Evolutionary conservation across 2,888 invertebrate species (phyloP).

Genomic region (Steinernema scapterisci): DNA sequence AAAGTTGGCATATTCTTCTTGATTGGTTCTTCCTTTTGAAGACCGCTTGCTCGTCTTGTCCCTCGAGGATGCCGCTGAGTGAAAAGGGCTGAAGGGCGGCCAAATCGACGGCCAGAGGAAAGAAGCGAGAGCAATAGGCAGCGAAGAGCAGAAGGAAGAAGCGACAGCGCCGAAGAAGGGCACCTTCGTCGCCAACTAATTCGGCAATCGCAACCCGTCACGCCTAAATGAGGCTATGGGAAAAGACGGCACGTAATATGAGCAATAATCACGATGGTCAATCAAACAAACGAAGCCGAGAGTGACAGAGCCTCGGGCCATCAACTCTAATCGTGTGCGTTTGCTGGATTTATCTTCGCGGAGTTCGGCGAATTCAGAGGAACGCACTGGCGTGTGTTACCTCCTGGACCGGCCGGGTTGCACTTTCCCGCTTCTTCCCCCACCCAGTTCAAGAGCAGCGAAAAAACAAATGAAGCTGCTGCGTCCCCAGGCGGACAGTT

Average conservation of each 20-base stretch:
- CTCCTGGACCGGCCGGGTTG: background rate
- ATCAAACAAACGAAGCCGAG: constrained; percentile 32
- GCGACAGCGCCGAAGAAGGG: constrained; percentile 10
- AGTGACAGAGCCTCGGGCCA: constrained; percentile 20
- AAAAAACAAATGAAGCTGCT: constrained; percentile 7
- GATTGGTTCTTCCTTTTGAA: constrained; percentile 31
- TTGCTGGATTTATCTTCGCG: background rate
- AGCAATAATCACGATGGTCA: constrained; percentile 32
- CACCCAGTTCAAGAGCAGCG: no score
- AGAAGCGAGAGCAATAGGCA: background rate
- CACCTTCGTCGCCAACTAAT: constrained; percentile 28
- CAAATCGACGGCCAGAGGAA: background rate
- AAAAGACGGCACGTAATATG: constrained; percentile 33
- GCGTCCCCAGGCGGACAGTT: constrained; percentile 31
- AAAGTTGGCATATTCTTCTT: constrained; percentile 31
- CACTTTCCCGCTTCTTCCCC: background rate
- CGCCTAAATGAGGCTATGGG: constrained; percentile 32
- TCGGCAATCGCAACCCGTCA: constrained; percentile 31
- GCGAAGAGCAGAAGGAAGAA: background rate
- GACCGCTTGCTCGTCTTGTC: constrained; percentile 23
- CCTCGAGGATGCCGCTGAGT: constrained; percentile 20
- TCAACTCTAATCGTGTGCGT: constrained; percentile 11
- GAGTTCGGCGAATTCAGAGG: background rate
- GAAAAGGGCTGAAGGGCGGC: background rate
- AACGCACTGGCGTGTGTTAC: no score